These are phyloP conservation scores for Todiramphus chloris DNA, from an alignment of 2,113 vertebrate species.

Conservation along the genomic window DNA sequence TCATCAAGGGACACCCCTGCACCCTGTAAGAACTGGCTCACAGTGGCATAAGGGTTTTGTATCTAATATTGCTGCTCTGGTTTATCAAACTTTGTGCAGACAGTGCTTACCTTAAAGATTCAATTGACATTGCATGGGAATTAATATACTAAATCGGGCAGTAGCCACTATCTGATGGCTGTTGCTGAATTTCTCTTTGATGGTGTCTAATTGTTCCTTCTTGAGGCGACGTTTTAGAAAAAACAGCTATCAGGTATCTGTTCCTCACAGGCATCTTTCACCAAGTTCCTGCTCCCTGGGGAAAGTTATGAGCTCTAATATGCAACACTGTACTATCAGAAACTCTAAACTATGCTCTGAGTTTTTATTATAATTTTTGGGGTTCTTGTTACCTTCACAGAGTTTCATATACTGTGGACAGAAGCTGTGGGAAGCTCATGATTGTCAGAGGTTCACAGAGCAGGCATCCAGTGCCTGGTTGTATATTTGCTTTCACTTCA, in stretches of 20 bases:
- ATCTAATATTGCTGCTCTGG: background rate
- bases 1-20: conserved; percentile 82
- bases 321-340: background rate
- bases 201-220: background rate
- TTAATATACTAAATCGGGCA: background rate
- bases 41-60: background rate
- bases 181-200: background rate
- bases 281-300: background rate
- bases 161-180: background rate
- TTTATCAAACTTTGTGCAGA: background rate
- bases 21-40: conserved; percentile 81
- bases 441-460: background rate
- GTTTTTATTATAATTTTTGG: background rate
- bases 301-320: fast-evolving
- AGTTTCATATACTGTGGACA: too few relatives aligned
- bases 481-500: background rate
- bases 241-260: background rate
- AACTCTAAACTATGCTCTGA: background rate
- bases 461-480: background rate
- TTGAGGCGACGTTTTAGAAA: background rate
- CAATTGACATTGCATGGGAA: fast-evolving
- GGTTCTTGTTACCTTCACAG: background rate
- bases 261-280: background rate
- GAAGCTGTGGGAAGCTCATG: fast-evolving
- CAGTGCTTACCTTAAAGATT: background rate